A percentile compares a stretch with the other conserved stretches of the same genome.
phyloP scores from a whole-genome alignment of 92 coral and sea anemone genomes.

The Isaurus tuberculatus region DNA sequence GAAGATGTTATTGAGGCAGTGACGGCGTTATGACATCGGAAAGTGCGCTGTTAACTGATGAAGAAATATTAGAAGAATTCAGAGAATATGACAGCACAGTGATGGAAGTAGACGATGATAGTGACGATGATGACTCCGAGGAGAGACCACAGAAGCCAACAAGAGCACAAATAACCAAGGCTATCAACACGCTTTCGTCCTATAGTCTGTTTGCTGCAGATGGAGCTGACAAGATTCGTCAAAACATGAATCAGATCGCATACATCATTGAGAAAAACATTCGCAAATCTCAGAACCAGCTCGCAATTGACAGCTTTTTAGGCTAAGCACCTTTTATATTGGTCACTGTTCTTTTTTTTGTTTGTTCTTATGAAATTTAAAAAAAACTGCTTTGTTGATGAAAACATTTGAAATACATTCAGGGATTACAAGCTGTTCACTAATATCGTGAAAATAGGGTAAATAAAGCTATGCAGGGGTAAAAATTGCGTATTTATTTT shows the following conservation, averaged over 20 bases:
- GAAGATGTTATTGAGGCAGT: constrained; percentile 39
- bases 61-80: constrained; percentile 53
- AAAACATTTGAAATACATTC: constrained; percentile 4
- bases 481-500: constrained; percentile 12
- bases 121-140: constrained; percentile 47
- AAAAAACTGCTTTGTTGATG: constrained; percentile 15
- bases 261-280: background rate
- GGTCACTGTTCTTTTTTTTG: too few relatives aligned
- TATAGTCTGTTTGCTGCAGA: constrained; percentile 53
- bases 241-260: constrained; percentile 42
- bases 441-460: constrained; percentile 15
- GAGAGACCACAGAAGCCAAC: constrained; percentile 55
- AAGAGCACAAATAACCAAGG: constrained; percentile 18
- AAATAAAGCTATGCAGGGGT: constrained; percentile 30
- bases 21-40: constrained; percentile 25
- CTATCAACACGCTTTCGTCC: constrained; percentile 52
- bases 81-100: constrained; percentile 8
- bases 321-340: too few relatives aligned
- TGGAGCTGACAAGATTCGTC: constrained; percentile 56
- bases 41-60: constrained; percentile 40
- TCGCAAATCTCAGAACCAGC: constrained; percentile 1
- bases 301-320: constrained; percentile 1
- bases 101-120: constrained; percentile 35
- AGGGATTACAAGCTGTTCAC: constrained; percentile 8
- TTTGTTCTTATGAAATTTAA: background rate